Base-by-base conservation (phyloP, 1,140 invertebrate species). In the Eumaeus atala region DNA sequence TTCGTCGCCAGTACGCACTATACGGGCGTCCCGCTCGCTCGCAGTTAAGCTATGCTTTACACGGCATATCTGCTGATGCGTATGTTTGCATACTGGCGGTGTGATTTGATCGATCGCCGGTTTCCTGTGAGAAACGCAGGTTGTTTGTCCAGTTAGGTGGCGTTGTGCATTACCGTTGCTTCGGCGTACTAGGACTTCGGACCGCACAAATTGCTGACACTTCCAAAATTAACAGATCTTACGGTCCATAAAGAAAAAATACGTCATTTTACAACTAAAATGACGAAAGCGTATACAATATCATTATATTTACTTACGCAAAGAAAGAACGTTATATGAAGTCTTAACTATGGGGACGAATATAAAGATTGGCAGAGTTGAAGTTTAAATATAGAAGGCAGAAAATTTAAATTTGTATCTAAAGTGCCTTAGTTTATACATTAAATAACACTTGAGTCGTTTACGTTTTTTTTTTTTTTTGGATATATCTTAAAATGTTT, bases 111-210 rank as follows among this genome's bases (percentile, higher is more conserved):
- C 77, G 72, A 84, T 79, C 68, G 73, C 72, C 68, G 67, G 72
- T 84, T 79, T 79, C 76, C 79, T 84, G 74, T 83, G 78, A 81
- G 81, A 82, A 84, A 80, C 72, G 67, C 77, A 74, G 77, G 66
- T 77, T 80, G 75, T 78, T 84, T 80, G 66, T 77, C 77, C 67
- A 78, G 72, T 76, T 71, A 81, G 71, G 73, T 81, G 76, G 73
- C 65, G 67, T 62, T 64, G 70, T 74, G 70, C 68, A 61, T 74
- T 77, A 77, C 75, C 70, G 77, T 80, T 80, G 77, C 61, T 61
- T 72, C 66, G 71, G 69, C 72, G 69, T 72, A 28, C 6, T 28
- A 2, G 21, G 58, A 68, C 64, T 70, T 61, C 64, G 70, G 66
- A 66, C 68, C 67, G 69, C 74, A 69, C 64, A 63, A 66, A 67